Conservation (phyloP, 2,113 vertebrate genomes). For the Circaetus gallicus region DNA sequence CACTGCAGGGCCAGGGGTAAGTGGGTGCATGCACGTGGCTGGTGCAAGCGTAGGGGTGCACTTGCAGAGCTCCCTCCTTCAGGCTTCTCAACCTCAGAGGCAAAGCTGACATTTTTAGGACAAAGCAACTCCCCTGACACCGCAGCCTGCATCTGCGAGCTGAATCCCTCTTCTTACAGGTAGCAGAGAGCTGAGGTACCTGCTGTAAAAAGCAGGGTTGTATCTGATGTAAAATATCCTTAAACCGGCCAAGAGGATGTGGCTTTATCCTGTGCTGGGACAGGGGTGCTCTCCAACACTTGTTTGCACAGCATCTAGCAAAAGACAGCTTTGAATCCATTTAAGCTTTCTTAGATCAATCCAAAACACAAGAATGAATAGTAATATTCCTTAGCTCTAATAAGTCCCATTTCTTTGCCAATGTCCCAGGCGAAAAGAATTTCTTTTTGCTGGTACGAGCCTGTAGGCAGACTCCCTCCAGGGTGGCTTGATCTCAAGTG, state of each 20-base stretch:
- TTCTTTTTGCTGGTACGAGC: not conserved
- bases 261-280: not conserved
- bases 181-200: not conserved
- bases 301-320: not conserved
- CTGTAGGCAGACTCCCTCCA: not conserved
- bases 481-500: not conserved
- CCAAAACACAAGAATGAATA: not conserved
- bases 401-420: not conserved
- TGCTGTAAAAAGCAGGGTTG: not conserved
- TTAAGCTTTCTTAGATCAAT: not conserved
- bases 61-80: not conserved
- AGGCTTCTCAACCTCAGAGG: not conserved
- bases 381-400: not conserved
- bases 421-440: not conserved
- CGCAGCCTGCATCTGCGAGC: not conserved
- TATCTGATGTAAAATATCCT: not conserved
- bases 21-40: fast-evolving
- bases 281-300: not conserved
- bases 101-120: conserved; percentile 1
- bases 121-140: not conserved
- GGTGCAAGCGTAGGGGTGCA: not conserved
- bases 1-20: not conserved
- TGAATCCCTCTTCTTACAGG: not conserved
- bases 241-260: not conserved
- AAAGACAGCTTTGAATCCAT: not conserved